A percentile compares a stretch with the other conserved stretches of the same genome.
phyloP scores from a whole-genome alignment of 2,888 invertebrate genomes.

The Taenaris catops region DNA sequence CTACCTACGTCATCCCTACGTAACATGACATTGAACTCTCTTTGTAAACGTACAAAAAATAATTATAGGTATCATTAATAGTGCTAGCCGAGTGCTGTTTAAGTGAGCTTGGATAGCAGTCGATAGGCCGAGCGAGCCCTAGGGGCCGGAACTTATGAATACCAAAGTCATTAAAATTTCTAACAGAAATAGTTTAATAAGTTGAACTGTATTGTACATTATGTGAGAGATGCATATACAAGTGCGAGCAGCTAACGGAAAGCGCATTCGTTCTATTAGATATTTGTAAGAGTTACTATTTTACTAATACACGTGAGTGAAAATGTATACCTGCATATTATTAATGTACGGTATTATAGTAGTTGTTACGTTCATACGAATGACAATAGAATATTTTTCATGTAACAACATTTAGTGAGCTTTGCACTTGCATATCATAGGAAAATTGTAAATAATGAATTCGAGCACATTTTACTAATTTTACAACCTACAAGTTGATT shows the following conservation, averaged over 20 bases:
- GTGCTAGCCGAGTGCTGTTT: constrained; percentile 66
- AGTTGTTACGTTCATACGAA: constrained; percentile 42
- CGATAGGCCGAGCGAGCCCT: constrained; percentile 6
- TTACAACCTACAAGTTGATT: constrained; percentile 24
- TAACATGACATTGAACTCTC: constrained; percentile 79
- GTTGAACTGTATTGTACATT: constrained; percentile 63
- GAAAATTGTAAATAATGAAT: constrained; percentile 64
- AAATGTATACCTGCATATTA: constrained; percentile 33
- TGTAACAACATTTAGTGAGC: constrained; percentile 72
- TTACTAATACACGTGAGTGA: constrained; percentile 15
- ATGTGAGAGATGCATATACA: constrained; percentile 69
- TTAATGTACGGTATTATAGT: constrained; percentile 44
- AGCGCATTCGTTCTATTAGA: constrained; percentile 53
- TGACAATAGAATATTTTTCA: constrained; percentile 43
- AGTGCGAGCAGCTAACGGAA: constrained; percentile 72
- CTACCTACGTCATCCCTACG: constrained; percentile 60
- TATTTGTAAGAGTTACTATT: constrained; percentile 53
- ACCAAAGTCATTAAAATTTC: constrained; percentile 76
- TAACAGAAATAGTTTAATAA: constrained; percentile 68
- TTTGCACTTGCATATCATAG: constrained; percentile 80
- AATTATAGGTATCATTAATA: constrained; percentile 67
- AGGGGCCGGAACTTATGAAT: constrained; percentile 49
- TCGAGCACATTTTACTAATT: constrained; percentile 44
- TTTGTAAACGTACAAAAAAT: constrained; percentile 76
- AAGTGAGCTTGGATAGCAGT: constrained; percentile 54